A percentile compares a stretch with the other conserved stretches of the same genome.
phyloP scores from a whole-genome alignment of 53 echinoderm and acorn worm species.

The Zoroaster sp. region DNA sequence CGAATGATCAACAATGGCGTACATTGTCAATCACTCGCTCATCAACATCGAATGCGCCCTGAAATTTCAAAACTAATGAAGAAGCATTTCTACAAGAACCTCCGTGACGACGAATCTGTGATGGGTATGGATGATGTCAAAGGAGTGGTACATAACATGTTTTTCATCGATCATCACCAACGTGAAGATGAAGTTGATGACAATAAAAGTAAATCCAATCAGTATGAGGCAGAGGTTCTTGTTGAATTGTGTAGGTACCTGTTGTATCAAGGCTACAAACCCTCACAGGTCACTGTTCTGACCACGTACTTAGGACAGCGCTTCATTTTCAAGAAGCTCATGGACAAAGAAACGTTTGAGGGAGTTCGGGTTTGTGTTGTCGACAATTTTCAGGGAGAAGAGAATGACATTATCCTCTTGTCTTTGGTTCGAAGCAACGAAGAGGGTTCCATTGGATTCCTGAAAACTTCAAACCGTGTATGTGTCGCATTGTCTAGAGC shows the following conservation, averaged over 20 bases:
- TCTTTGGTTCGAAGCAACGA: conserved; percentile 91
- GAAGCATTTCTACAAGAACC: conserved; percentile 72
- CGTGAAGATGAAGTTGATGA: conserved; percentile 71
- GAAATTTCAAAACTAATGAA: conserved; percentile 83
- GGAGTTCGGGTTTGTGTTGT: conserved; percentile 80
- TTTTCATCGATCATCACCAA: conserved; percentile 75
- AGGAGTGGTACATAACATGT: conserved; percentile 73
- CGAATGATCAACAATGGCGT: conserved; percentile 87
- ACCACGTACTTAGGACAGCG: conserved; percentile 86
- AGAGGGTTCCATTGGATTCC: conserved; percentile 83
- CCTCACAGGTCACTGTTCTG: conserved; percentile 76
- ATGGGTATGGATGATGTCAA: conserved; percentile 54
- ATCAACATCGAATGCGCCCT: conserved; percentile 95
- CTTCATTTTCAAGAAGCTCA: conserved; percentile 60
- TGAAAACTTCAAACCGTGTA: conserved; percentile 83
- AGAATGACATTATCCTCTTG: conserved; percentile 92
- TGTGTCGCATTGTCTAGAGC: conserved; percentile 94
- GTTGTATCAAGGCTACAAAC: conserved; percentile 76
- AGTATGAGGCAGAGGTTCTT: conserved; percentile 72
- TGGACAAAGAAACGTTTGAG: conserved; percentile 63
- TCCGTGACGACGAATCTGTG: conserved; percentile 80
- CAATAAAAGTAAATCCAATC: conserved; percentile 76
- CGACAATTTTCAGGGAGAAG: conserved; percentile 95
- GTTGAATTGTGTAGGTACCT: conserved; percentile 76
- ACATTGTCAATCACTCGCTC: conserved; percentile 56